A percentile compares a stretch with the other conserved stretches of the same genome.
Conservation (phyloP, 2,888 invertebrate species). For the Oeneis ivallda region DNA sequence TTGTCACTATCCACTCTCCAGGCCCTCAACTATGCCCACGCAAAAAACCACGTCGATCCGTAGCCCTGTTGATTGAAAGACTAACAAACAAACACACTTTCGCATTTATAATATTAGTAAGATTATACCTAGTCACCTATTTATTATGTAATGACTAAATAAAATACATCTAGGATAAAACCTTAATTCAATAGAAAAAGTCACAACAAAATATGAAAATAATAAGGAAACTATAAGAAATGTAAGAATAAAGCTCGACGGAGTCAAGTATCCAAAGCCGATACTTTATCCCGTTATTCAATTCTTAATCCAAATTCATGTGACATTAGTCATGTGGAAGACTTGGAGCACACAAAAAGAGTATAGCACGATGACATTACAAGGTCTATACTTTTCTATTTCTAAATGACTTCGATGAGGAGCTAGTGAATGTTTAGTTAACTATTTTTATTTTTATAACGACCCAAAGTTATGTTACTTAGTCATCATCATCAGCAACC, state of each 20-base stretch:
- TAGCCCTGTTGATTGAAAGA: no score
- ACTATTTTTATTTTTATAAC: background rate
- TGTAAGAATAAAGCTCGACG: background rate
- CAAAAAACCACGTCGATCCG: no score
- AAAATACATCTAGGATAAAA: background rate
- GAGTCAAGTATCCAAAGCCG: constrained; percentile 17
- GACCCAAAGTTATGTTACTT: no score
- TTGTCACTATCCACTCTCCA: no score
- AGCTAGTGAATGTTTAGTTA: background rate
- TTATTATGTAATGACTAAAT: background rate
- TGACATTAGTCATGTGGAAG: constrained; percentile 54
- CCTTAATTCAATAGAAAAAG: constrained; percentile 4
- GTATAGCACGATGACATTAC: constrained; percentile 51
- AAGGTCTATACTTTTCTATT: constrained; percentile 64
- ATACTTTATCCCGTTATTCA: constrained; percentile 40
- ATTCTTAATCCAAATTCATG: constrained; percentile 45
- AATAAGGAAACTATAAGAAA: background rate
- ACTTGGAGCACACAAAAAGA: constrained; percentile 56
- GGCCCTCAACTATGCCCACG: no score
- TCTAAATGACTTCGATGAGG: constrained; percentile 49
- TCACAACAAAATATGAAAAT: constrained; percentile 7
- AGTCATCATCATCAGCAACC: no score
- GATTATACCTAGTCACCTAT: no score
- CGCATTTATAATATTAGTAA: no score
- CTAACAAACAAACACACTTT: no score